Conservation (phyloP, 2,113 vertebrate genomes). For the Orycteropus afer region DNA sequence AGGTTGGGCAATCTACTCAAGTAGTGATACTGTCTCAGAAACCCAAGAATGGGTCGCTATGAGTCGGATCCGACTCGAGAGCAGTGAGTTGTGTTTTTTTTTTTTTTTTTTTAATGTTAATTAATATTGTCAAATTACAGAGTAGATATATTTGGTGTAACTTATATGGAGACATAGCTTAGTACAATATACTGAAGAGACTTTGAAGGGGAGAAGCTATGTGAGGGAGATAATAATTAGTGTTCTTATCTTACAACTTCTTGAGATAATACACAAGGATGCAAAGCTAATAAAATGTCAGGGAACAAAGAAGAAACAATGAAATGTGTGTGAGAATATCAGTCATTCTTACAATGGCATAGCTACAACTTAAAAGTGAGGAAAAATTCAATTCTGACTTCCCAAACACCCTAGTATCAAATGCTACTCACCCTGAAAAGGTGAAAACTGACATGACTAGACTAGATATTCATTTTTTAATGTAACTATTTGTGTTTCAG, state of each 20-base stretch:
- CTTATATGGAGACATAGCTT: too few relatives aligned
- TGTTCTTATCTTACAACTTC: background rate
- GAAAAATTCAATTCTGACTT: background rate
- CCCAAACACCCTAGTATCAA: background rate
- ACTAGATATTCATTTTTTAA: background rate
- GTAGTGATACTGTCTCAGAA: too few relatives aligned
- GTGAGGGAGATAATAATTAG: background rate
- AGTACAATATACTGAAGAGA: background rate
- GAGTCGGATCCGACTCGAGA: too few relatives aligned
- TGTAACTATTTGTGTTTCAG: background rate
- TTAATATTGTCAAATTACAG: background rate
- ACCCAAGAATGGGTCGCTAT: too few relatives aligned
- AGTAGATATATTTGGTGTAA: background rate
- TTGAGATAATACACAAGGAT: background rate
- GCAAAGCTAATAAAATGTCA: background rate
- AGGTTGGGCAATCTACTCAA: too few relatives aligned
- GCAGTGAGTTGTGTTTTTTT: too few relatives aligned
- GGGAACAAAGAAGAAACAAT: background rate
- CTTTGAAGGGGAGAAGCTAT: background rate
- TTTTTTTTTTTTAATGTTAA: too few relatives aligned
- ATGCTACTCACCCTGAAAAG: background rate
- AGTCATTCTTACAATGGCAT: background rate
- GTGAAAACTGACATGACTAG: too few relatives aligned
- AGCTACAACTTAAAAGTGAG: background rate
- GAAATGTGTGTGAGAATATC: background rate